A percentile compares a stretch with the other conserved stretches of the same genome.
Conservation (phyloP, 2,797 vertebrate species). For the Artibeus lituratus region DNA sequence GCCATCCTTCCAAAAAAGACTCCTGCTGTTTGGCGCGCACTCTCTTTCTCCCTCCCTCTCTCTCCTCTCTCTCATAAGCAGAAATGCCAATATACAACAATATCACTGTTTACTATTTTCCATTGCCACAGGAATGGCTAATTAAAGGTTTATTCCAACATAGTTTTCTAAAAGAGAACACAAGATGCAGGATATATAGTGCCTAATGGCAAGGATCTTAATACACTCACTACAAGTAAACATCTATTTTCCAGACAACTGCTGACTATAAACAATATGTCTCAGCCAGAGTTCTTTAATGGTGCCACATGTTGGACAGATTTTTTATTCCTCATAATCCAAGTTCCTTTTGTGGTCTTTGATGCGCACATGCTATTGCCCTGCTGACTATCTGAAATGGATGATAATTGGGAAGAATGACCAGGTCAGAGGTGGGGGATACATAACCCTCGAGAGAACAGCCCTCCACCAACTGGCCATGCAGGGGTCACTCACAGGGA, state of each 20-base stretch:
- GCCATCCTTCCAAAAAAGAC: background rate
- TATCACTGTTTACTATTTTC: slow-evolving; percentile 16
- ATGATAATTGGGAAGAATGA: background rate
- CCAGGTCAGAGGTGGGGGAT: background rate
- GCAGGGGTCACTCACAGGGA: accelerated
- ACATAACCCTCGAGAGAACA: background rate
- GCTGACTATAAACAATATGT: slow-evolving; percentile 79
- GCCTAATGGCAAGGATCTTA: slow-evolving; percentile 78
- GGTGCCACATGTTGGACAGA: slow-evolving; percentile 76
- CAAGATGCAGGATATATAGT: slow-evolving; percentile 58
- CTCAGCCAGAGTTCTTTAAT: slow-evolving; percentile 74
- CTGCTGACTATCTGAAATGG: slow-evolving; percentile 1
- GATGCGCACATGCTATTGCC: slow-evolving; percentile 25
- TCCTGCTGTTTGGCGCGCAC: background rate
- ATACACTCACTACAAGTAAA: slow-evolving; percentile 79
- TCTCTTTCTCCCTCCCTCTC: background rate
- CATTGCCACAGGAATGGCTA: background rate
- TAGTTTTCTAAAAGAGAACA: background rate
- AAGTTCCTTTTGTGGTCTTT: slow-evolving; percentile 73
- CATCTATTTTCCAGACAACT: slow-evolving; percentile 78
- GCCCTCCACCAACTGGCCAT: background rate
- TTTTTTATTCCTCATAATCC: slow-evolving; percentile 77
- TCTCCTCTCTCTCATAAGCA: background rate
- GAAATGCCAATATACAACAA: slow-evolving; percentile 1
- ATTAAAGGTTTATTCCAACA: slow-evolving; percentile 40